A percentile compares a stretch with the other conserved stretches of the same genome.
Evolutionary conservation across 2,888 invertebrate genomes (phyloP).

Genomic region (Stenichneumon culpator): DNA sequence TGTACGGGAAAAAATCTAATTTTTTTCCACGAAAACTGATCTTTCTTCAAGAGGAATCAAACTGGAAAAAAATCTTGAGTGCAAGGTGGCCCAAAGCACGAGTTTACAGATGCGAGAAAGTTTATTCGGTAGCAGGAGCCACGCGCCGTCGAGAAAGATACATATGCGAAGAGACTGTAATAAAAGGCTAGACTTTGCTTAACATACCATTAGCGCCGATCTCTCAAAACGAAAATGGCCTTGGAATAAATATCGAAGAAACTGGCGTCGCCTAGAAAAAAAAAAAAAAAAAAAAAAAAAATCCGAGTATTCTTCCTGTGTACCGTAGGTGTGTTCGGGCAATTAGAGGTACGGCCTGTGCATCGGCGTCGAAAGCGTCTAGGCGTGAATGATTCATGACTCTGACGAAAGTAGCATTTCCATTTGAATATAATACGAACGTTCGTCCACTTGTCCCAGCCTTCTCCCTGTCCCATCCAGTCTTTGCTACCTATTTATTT

Average conservation of each 20-base stretch:
- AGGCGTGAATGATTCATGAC: conserved; percentile 68
- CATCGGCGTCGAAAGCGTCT: conserved; percentile 55
- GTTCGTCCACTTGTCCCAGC: conserved; percentile 35
- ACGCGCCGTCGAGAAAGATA: conserved; percentile 1
- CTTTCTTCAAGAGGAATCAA: too few relatives aligned
- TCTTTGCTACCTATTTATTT: conserved; percentile 31
- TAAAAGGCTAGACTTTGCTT: conserved; percentile 23
- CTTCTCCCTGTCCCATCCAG: not conserved
- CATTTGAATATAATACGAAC: conserved; percentile 63
- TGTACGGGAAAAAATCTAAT: too few relatives aligned
- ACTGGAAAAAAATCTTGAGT: not conserved
- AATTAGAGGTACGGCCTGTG: conserved; percentile 45
- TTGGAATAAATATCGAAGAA: conserved; percentile 40
- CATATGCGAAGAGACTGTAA: conserved; percentile 13
- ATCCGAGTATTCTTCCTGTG: not conserved
- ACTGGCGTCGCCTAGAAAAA: not conserved
- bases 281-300: not conserved
- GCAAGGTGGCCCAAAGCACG: not conserved
- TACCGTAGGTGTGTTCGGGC: conserved; percentile 45
- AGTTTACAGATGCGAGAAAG: conserved; percentile 12
- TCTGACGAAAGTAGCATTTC: conserved; percentile 58
- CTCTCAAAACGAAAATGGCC: conserved; percentile 36
- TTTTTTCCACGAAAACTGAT: too few relatives aligned
- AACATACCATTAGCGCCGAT: conserved; percentile 17
- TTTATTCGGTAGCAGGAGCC: conserved; percentile 6